Evolutionary conservation across 2,888 invertebrate species (phyloP).

Genomic region (Hyalella azteca): DNA sequence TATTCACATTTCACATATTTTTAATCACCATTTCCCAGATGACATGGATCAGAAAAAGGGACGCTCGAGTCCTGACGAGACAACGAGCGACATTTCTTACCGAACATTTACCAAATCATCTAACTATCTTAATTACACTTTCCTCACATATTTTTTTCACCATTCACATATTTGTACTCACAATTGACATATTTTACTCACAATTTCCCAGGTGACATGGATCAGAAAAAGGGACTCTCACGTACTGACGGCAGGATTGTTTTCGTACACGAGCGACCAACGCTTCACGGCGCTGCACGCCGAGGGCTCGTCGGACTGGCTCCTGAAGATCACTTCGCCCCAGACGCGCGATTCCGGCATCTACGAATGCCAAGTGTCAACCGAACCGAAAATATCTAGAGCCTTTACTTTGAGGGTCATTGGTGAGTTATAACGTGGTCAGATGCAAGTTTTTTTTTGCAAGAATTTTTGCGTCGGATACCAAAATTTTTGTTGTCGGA

Average conservation of each 20-base stretch:
- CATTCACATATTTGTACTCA: no score
- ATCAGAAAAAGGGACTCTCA: slow-evolving; percentile 83
- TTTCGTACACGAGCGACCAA: slow-evolving; percentile 77
- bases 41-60: slow-evolving; percentile 84
- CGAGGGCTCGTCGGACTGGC: slow-evolving; percentile 77
- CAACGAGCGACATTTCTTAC: no score
- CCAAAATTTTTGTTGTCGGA: no score
- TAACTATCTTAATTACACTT: no score
- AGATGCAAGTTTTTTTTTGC: no score
- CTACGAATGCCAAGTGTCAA: slow-evolving; percentile 80
- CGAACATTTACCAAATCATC: no score
- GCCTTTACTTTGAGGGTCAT: slow-evolving; percentile 78
- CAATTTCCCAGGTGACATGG: slow-evolving; percentile 75
- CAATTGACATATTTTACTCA: no score
- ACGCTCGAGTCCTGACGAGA: no score
- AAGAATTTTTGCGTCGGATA: no score
- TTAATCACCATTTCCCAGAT: slow-evolving; percentile 67
- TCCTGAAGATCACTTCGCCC: slow-evolving; percentile 73
- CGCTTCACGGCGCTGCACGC: slow-evolving; percentile 75
- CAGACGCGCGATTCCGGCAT: slow-evolving; percentile 74
- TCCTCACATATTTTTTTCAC: no score
- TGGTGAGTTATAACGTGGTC: slow-evolving; percentile 75
- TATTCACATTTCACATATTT: no score
- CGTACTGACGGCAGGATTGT: slow-evolving; percentile 74
- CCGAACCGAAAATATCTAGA: slow-evolving; percentile 78